Conservation (phyloP, 2,797 vertebrate species). For the Bradypus variegatus region DNA sequence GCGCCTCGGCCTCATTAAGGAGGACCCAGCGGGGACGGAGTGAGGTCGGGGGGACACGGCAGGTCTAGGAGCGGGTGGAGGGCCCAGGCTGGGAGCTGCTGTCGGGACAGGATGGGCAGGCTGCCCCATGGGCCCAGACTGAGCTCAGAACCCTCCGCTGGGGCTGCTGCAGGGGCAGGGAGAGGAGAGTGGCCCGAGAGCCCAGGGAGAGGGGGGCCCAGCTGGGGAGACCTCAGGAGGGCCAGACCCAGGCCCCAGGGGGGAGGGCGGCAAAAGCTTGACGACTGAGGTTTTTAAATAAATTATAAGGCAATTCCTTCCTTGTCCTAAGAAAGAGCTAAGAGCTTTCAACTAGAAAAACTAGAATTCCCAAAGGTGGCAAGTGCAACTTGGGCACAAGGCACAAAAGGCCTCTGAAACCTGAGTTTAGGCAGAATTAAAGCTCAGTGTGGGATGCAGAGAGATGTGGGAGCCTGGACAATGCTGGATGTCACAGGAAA, state of each 20-base stretch:
- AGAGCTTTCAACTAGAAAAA: constrained; percentile 18
- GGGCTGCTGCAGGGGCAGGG: no score
- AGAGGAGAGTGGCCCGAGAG: no score
- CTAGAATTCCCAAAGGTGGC: not conserved
- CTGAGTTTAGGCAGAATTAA: not conserved
- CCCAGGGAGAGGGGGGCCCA: no score
- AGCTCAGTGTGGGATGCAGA: fast-evolving
- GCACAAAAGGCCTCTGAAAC: not conserved
- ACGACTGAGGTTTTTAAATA: not conserved
- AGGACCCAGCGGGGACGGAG: not conserved
- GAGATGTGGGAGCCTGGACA: not conserved
- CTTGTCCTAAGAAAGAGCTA: not conserved
- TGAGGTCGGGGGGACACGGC: fast-evolving
- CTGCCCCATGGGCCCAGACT: no score
- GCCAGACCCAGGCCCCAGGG: not conserved
- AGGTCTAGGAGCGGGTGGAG: not conserved
- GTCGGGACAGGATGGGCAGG: not conserved
- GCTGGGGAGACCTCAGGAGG: not conserved
- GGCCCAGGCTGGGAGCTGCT: no score
- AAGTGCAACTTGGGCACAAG: not conserved
- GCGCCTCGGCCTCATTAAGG: not conserved
- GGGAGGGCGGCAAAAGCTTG: not conserved
- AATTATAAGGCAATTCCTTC: constrained; percentile 9
- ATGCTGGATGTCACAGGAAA: fast-evolving
- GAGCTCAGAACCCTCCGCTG: no score